These are phyloP conservation scores for Lepidocyrtoides sp. DNA, from an alignment of 2,888 invertebrate genomes.

Conservation along the genomic window DNA sequence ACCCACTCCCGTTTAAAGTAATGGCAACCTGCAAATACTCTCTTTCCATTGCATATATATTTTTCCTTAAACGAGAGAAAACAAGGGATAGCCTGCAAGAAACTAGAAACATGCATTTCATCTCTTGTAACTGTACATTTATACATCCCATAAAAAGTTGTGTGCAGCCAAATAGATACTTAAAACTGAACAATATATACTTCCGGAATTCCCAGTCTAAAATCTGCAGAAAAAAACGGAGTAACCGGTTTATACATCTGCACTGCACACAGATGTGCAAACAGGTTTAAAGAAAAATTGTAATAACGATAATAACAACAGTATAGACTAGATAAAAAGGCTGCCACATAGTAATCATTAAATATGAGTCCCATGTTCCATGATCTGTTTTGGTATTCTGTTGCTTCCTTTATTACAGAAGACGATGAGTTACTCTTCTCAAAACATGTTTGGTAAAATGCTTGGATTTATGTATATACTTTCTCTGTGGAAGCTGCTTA, in stretches of 20 bases:
- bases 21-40: neutral
- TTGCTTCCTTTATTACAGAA: conserved; percentile 61
- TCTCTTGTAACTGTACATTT: neutral
- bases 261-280: too few relatives aligned
- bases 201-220: conserved; percentile 35
- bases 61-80: too few relatives aligned
- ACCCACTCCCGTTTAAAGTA: too few relatives aligned
- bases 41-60: too few relatives aligned
- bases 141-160: neutral
- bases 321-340: neutral
- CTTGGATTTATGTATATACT: neutral
- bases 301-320: neutral
- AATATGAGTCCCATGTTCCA: conserved; percentile 80
- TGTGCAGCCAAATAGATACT: conserved; percentile 17
- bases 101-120: neutral
- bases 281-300: neutral
- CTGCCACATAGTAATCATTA: conserved; percentile 80
- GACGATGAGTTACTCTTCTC: conserved; percentile 40
- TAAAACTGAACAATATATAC: conserved; percentile 55
- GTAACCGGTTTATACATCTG: too few relatives aligned
- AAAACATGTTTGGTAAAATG: neutral
- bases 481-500: too few relatives aligned
- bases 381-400: conserved; percentile 76
- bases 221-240: too few relatives aligned
- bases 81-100: too few relatives aligned